These are phyloP conservation scores for Lycorma delicatula DNA, from an alignment of 1,140 invertebrate genomes.

Conservation along the genomic window DNA sequence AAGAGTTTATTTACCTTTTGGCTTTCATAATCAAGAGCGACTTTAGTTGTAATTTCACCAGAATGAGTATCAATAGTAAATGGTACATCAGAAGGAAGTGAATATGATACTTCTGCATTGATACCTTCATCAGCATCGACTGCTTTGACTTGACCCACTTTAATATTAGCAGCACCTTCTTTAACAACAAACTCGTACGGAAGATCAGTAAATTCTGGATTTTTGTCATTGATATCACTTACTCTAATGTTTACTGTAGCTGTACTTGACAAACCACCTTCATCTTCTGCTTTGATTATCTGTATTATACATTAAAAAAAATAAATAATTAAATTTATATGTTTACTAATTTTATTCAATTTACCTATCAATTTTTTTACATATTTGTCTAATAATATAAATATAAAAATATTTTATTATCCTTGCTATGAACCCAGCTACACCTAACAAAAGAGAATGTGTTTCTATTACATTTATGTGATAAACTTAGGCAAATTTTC, in stretches of 20 bases:
- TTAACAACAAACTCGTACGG: slow-evolving; percentile 74
- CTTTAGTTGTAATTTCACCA: slow-evolving; percentile 67
- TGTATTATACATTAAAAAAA: no score
- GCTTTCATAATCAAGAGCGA: slow-evolving; percentile 74
- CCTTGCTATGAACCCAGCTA: no score
- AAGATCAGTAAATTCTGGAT: slow-evolving; percentile 63
- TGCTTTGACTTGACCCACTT: slow-evolving; percentile 71
- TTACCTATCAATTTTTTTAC: no score
- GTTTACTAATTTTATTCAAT: no score
- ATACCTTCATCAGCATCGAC: slow-evolving; percentile 70
- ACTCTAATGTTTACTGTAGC: slow-evolving; percentile 80
- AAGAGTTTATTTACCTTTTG: slow-evolving; percentile 59
- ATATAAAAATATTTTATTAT: no score
- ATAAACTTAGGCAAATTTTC: no score
- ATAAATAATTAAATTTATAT: no score
- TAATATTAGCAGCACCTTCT: slow-evolving; percentile 60
- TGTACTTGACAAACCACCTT: slow-evolving; percentile 68
- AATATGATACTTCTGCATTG: slow-evolving; percentile 47
- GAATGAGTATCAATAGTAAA: slow-evolving; percentile 68
- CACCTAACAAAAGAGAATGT: no score
- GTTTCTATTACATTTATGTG: no score
- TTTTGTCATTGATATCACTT: slow-evolving; percentile 85
- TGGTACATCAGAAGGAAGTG: slow-evolving; percentile 64
- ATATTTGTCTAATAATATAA: no score
- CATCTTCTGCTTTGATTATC: slow-evolving; percentile 77